Base-by-base conservation (phyloP, 2,113 vertebrate species). In the Spea bombifrons region DNA sequence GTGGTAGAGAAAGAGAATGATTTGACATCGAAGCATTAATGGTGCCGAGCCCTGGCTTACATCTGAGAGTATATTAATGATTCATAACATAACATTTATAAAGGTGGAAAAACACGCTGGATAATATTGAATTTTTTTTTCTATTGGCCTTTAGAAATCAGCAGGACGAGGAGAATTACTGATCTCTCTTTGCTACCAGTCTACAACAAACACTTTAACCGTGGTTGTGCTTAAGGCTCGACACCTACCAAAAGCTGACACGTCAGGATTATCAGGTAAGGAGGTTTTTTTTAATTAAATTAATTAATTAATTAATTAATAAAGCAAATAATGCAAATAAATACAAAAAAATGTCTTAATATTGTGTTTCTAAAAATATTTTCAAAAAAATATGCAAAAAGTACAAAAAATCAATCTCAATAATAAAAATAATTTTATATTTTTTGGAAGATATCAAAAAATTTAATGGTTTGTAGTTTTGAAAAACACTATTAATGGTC, bases 141-240 rank as follows among this genome's bases (percentile, higher is more conserved):
- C 3, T 69, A 69, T 73, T 79, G 59, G 65, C 87, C 72, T 84
- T 81, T 77, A 99, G 97, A 97, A 94, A 86, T 95, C 92, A 12
- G 91, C 92, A 8, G 96, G 96, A 8, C 92, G 94, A 52, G 97
- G 97, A 50, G 97, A 98, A 86, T 82, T 99, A 64, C 91, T 99
- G 86, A 92, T 99, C 43, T 99, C 97, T 72, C 93, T 99, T 74
- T 99, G 96, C 84, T 99, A 98, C 86, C 97, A 99, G 84, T 98
- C 97, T 63, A 96, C 95, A 77, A 98, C 95, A 81, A 98, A 97
- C 81, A 96, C 95, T 2, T 92, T 99, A 81, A 99, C 95, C 6
- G 97, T 98, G 76, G 97, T 99, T 80, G 96, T 99, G 71, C 91
- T 99, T 83, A 99, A 99, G 91, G 97, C 97, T 30, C 94, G 96